Base-by-base conservation (phyloP, 1,140 invertebrate genomes). In the Carposina sasakii region DNA sequence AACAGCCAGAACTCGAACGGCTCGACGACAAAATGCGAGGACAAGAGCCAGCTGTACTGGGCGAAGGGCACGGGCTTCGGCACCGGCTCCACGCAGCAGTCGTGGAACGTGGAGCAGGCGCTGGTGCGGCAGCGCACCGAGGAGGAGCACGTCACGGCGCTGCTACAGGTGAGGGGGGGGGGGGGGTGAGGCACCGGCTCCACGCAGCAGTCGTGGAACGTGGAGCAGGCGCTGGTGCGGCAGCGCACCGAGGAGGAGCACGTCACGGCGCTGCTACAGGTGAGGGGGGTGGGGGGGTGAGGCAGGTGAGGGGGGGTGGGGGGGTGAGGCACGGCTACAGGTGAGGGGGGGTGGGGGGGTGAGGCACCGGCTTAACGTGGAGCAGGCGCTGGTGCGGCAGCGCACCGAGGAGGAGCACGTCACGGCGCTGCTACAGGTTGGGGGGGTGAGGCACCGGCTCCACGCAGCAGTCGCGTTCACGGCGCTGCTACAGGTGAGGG, bases 341-440 rank as follows among this genome's bases (percentile, higher is more conserved):
- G n/a, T n/a, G n/a, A n/a, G n/a, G n/a, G n/a, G n/a, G n/a, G n/a
- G n/a, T n/a, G n/a, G n/a, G n/a, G n/a, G n/a, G n/a, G n/a, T n/a
- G n/a, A n/a, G 97, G 96, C 10, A 97, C 96, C 0, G 97, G 97
- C 1, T 97, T 95, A 96, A 98, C 79, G 94, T 98, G 8, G 96
- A 98, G 66, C 94, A 97, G 66, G 95, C 95, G 19, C 76, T 98
- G n/a, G 73, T 95, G 39, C 87, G 94, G 9, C 95, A 97, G 74
- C 90, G 91, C 37, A 93, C 92, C 54, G 95, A 98, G 79, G 96
- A 98, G 71, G 95, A 97, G 74, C 95, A 98, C 70, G 95, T 97
- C 3, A 96, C 95, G 0, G 95, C 92, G 57, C 71, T 95, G 16
- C 66, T 94, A 22, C 88, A 92, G 69, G 88, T 89, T 60, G 42